Conservation (phyloP, 2,888 invertebrate species). For the Machimus atricapillus region DNA sequence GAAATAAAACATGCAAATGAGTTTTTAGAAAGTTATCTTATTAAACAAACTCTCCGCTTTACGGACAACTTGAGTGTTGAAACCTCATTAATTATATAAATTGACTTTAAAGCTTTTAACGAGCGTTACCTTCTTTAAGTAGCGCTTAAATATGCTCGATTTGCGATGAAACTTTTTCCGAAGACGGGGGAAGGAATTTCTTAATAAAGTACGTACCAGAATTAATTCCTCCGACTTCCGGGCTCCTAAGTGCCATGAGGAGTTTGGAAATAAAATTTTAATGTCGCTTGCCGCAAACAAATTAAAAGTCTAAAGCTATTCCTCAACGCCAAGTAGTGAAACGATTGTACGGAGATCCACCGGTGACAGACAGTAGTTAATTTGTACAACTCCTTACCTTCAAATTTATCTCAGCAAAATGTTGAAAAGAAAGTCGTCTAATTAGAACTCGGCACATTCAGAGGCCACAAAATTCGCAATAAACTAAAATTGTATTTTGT, state of each 20-base stretch:
- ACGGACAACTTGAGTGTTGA: not conserved
- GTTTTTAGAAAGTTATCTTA: not conserved
- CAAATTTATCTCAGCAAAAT: not conserved
- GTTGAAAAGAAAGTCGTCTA: not conserved
- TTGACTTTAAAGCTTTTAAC: not conserved
- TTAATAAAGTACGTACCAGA: not conserved
- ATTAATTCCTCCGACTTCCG: not conserved
- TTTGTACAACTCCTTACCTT: not conserved
- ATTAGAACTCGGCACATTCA: not conserved
- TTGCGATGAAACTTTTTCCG: not conserved
- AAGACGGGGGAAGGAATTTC: not conserved
- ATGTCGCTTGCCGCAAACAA: not conserved
- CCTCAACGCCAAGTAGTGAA: not conserved
- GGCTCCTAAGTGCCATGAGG: not conserved
- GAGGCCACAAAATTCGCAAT: not conserved
- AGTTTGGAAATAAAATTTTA: not conserved
- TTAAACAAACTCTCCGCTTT: not conserved
- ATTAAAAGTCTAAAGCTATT: not conserved
- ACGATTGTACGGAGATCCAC: not conserved
- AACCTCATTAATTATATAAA: conserved; percentile 17
- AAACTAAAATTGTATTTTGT: not conserved
- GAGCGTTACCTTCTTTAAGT: not conserved
- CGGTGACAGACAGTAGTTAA: not conserved
- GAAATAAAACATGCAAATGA: not conserved
- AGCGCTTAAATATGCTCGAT: not conserved